Evolutionary conservation across 2,113 vertebrate genomes (phyloP).

Genomic region (Tachysurus vachellii): DNA sequence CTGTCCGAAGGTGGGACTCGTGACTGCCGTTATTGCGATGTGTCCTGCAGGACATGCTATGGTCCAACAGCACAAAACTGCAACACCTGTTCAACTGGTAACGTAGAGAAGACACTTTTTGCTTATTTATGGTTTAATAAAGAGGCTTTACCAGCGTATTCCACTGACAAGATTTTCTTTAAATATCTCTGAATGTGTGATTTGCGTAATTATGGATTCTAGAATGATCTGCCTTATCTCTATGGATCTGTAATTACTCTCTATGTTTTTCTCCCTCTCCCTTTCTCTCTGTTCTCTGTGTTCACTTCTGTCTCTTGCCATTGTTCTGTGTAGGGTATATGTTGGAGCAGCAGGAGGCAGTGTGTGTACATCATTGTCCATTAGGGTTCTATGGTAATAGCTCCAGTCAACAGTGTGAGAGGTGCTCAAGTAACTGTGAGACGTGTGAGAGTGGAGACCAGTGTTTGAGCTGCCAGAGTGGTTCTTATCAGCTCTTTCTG

Average conservation of each 20-base stretch:
- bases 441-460: slow-evolving; percentile 65
- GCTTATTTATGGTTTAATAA: not conserved
- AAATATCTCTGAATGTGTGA: not conserved
- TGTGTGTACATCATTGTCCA: slow-evolving; percentile 70
- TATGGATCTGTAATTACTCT: not conserved
- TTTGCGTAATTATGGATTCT: not conserved
- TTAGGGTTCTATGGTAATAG: slow-evolving; percentile 69
- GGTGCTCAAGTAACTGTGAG: slow-evolving; percentile 75
- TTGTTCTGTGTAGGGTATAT: slow-evolving; percentile 62
- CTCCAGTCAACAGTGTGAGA: slow-evolving; percentile 72
- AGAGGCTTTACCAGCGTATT: not conserved
- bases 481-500: slow-evolving; percentile 68
- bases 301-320: not conserved
- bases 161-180: not conserved
- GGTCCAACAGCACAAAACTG: slow-evolving; percentile 70
- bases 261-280: not conserved
- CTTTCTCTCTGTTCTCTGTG: not conserved
- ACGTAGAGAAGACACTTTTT: slow-evolving; percentile 25
- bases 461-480: slow-evolving; percentile 71
- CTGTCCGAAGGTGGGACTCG: slow-evolving; percentile 54
- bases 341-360: slow-evolving; percentile 73
- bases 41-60: slow-evolving; percentile 69
- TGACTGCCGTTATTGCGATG: slow-evolving; percentile 63
- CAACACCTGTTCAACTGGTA: slow-evolving; percentile 70
- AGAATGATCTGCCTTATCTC: not conserved